Evolutionary conservation across 30 jellyfish, hydroid and myxozoan genomes (phyloP), one percentile per base, ranked within the genome.

Genomic region (Catostylus mosaicus): DNA sequence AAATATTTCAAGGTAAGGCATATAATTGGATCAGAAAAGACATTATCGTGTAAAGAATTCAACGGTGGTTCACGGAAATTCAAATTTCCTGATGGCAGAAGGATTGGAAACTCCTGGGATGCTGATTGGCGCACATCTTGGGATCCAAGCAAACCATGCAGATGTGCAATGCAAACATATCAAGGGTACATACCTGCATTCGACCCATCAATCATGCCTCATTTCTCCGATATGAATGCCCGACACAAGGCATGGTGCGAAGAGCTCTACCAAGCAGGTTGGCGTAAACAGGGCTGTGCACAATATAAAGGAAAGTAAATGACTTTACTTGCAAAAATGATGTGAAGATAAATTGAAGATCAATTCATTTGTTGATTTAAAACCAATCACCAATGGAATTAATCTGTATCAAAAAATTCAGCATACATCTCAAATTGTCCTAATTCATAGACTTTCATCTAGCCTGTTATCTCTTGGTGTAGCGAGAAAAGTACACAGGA

Each of bases 281-380:
- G 96, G 96, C 75, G 88, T 5, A 90, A 90, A 29, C 97, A 90
- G 54, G 97, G 90, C 8, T 90, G 97, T 59, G 97, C 97, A n/a
- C 19, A 18, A 3, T 54, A 82, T 79, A 82, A 82, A 38, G 86
- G 80, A 52, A 59, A 57, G 0, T 76, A 34, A 30, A 24, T 16
- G 27, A 16, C n/a, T n/a, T n/a, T n/a, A n/a, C n/a, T n/a, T n/a
- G n/a, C n/a, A n/a, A n/a, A n/a, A n/a, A n/a, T n/a, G n/a, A n/a
- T n/a, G n/a, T n/a, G n/a, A n/a, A n/a, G n/a, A n/a, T n/a, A n/a
- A n/a, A n/a, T n/a, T n/a, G n/a, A n/a, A n/a, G n/a, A n/a, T n/a
- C n/a, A n/a, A n/a, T n/a, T n/a, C n/a, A n/a, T n/a, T n/a, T n/a
- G n/a, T n/a, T n/a, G n/a, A n/a, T n/a, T n/a, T n/a, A n/a, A n/a